Evolutionary conservation across 2,797 vertebrate genomes (phyloP).

Genomic region (Sebastes wilsoni): DNA sequence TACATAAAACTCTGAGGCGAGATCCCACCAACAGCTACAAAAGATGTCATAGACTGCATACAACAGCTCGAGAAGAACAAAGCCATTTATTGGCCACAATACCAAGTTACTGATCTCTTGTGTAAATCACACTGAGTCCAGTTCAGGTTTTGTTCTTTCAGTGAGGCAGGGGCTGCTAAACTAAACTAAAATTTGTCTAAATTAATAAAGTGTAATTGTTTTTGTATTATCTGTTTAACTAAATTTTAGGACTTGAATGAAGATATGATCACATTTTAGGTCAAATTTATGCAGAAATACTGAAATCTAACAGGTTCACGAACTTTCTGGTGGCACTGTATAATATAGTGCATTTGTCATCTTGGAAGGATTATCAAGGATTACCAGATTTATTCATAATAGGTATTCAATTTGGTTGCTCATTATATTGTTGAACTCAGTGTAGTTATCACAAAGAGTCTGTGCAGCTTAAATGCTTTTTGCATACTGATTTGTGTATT

Average conservation of each 20-base stretch:
- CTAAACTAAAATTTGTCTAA: neutral
- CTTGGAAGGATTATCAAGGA: neutral
- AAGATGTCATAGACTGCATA: neutral
- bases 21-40: neutral
- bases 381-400: neutral
- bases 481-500: conserved; percentile 58
- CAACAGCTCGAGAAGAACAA: neutral
- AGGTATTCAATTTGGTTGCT: neutral
- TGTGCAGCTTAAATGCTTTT: conserved; percentile 8
- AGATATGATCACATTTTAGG: no score
- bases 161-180: neutral
- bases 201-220: neutral
- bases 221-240: neutral
- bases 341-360: neutral
- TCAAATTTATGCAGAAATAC: no score
- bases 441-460: neutral
- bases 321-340: neutral
- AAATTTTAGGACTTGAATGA: no score
- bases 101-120: neutral
- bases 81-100: neutral
- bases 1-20: neutral
- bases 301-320: neutral
- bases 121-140: neutral
- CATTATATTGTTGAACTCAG: neutral
- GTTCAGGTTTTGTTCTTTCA: neutral